Conservation (phyloP, 2,888 invertebrate species). For the Lasioglossum calceatum region DNA sequence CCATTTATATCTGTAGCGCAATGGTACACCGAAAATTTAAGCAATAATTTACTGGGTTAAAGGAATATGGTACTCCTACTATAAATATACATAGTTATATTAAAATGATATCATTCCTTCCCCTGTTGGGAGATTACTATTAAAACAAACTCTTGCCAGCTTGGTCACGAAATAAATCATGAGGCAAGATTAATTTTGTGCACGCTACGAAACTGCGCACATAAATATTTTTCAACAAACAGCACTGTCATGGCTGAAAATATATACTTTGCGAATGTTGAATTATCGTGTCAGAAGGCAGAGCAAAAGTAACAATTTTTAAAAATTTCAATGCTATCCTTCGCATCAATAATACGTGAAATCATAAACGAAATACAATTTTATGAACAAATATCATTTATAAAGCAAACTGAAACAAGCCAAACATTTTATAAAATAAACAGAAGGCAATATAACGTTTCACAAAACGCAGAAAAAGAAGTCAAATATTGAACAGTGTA, state of each 20-base stretch:
- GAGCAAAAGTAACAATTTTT: not conserved
- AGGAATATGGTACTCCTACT: too few relatives aligned
- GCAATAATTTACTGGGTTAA: not conserved
- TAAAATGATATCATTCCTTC: not conserved
- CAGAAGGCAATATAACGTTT: too few relatives aligned
- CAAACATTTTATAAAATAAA: not conserved
- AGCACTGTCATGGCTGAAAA: not conserved
- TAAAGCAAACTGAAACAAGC: not conserved
- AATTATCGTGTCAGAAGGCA: not conserved
- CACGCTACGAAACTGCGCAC: not conserved
- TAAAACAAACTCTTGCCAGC: not conserved
- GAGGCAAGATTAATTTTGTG: not conserved
- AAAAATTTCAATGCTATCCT: not conserved
- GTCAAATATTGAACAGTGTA: too few relatives aligned
- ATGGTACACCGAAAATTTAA: too few relatives aligned
- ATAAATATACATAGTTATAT: too few relatives aligned
- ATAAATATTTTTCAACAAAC: not conserved
- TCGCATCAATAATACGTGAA: not conserved
- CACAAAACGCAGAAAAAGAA: too few relatives aligned
- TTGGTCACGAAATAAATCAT: not conserved
- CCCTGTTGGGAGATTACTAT: not conserved
- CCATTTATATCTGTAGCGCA: too few relatives aligned
- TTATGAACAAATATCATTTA: not conserved
- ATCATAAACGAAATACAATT: not conserved
- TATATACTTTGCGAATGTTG: not conserved